Evolutionary conservation across 2,797 vertebrate genomes (phyloP), one percentile per base, ranked within the genome.

Genomic region (Poecilia velifera): DNA sequence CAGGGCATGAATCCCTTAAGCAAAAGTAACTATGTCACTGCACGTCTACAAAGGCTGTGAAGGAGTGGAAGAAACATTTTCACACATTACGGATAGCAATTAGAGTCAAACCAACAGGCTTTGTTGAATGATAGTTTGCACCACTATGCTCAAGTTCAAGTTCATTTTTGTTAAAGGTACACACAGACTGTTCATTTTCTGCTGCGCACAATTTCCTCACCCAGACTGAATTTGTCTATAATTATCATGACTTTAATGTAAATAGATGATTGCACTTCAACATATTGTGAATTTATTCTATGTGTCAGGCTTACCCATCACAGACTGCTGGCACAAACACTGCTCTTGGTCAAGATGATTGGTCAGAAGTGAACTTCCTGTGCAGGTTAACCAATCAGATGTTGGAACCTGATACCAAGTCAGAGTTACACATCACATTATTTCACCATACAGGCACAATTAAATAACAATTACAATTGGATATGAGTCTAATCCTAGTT

Each of bases 1-100:
- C n/a, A 43, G 34, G 53, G 75, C 84, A 83, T 87, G 84, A 57
- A 22, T 90, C 43, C 76, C 36, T 86, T 86, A 47, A 88, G 84
- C 82, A 76, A 87, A 76, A 89, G 70, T 71, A 83, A 71, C 62
- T 75, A 59, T 46, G 6, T 55, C 36, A 22, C 4, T 71, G 41
- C 34, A 46, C 14, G 51, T 25, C 78, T 59, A 53, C 14, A 82
- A n/a, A n/a, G 28, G 16, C 8, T 16, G 43, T 31, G 5, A 59
- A 25, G 22, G 20, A 49, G 3, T 16, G 18, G 28, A 46, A 39
- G 55, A 20, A 39, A 25, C 13, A 47, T 2, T 1, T 70, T 70
- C 20, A 53, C 16, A 49, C 20, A 51, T 49, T 51, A 18, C 13
- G 2, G 25, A 49, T 6, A 9, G 2, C 12, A n/a, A 41, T 28